Percentiles rank a stretch among this genome's conserved stretches.
These are phyloP conservation scores for Rutilus rutilus DNA, from an alignment of 2,113 vertebrate species.

Conservation along the genomic window DNA sequence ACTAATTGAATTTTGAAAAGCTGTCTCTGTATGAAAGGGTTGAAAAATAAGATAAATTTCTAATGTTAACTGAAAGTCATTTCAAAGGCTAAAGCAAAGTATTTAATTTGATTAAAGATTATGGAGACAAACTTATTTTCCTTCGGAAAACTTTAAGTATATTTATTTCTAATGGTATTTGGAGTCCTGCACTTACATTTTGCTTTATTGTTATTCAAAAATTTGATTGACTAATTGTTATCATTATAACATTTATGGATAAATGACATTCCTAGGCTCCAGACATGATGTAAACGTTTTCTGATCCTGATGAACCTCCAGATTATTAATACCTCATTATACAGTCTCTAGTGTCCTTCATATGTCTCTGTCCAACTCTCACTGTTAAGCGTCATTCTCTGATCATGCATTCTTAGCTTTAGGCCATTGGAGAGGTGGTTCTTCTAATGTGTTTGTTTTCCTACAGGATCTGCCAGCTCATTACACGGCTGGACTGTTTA, in stretches of 20 bases:
- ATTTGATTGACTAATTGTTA: too few relatives aligned
- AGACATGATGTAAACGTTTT: background rate
- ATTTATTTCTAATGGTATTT: background rate
- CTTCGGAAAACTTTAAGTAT: background rate
- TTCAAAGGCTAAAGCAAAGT: background rate
- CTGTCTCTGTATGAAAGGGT: too few relatives aligned
- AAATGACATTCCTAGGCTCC: background rate
- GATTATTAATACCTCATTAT: background rate
- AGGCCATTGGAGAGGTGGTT: slow-evolving; percentile 24
- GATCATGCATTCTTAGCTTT: slow-evolving; percentile 21
- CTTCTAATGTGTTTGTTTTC: slow-evolving; percentile 44
- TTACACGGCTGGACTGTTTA: slow-evolving; percentile 44
- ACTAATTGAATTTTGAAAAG: background rate
- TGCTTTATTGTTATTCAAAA: background rate
- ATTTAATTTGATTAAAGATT: background rate
- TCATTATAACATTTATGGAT: too few relatives aligned
- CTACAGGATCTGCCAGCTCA: slow-evolving; percentile 27
- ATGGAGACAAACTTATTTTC: background rate
- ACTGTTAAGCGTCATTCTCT: background rate
- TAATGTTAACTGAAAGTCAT: background rate
- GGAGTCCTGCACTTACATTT: background rate
- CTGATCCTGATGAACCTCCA: background rate
- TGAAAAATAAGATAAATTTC: too few relatives aligned
- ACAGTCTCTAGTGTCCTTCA: background rate
- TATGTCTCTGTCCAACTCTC: slow-evolving; percentile 6